Percentiles rank a stretch among this genome's conserved stretches.
These are phyloP conservation scores for Ctenoplectra terminalis DNA, from an alignment of 1,140 invertebrate species.

Conservation along the genomic window DNA sequence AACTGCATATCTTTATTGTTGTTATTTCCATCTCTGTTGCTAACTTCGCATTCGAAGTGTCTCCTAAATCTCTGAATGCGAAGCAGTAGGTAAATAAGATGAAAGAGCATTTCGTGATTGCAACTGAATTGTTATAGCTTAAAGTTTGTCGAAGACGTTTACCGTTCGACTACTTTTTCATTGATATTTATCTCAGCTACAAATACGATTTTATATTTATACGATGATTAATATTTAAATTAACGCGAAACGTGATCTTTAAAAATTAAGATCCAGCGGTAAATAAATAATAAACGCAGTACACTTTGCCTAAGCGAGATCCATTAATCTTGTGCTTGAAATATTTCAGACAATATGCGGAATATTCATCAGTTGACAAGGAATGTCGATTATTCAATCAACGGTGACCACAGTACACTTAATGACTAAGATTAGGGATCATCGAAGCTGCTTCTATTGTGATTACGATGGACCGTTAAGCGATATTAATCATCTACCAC, in stretches of 20 bases:
- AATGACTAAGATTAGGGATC: conserved; percentile 54
- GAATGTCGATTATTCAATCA: conserved; percentile 35
- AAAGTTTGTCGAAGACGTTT: background rate
- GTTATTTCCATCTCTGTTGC: background rate
- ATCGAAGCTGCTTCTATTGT: conserved; percentile 39
- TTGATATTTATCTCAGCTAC: background rate
- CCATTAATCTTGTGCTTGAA: background rate
- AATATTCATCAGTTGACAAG: conserved; percentile 12
- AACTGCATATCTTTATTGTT: background rate
- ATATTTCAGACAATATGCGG: background rate
- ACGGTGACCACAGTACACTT: conserved; percentile 24
- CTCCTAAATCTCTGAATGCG: background rate
- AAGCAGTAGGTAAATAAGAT: conserved; percentile 9
- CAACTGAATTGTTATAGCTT: background rate
- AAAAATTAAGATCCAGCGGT: background rate
- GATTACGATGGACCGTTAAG: conserved; percentile 42
- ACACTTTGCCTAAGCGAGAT: background rate
- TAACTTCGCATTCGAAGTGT: background rate
- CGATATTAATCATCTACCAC: conserved; percentile 45
- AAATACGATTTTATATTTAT: background rate
- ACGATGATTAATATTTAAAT: background rate
- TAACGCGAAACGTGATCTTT: too few species aligned
- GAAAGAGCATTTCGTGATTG: conserved; percentile 2
- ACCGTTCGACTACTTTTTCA: background rate
- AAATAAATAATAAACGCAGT: background rate